Conservation (phyloP, 2,797 vertebrate species). For the Mallotus villosus region DNA sequence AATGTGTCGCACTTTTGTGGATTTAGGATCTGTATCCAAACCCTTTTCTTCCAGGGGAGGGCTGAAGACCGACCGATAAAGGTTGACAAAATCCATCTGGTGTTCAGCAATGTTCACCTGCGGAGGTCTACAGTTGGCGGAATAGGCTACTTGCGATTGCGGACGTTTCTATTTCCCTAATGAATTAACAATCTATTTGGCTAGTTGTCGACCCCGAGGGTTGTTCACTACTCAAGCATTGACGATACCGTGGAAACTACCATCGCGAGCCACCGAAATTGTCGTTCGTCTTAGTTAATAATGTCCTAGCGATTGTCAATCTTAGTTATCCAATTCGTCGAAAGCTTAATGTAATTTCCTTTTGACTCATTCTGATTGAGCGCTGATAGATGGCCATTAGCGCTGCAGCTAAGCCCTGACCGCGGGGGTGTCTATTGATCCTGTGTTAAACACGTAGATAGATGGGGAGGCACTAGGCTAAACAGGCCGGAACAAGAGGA, state of each 20-base stretch:
- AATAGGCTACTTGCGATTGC: too few relatives aligned
- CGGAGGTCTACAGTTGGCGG: too few relatives aligned
- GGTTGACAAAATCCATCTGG: too few relatives aligned
- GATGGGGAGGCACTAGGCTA: constrained; percentile 33
- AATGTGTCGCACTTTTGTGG: too few relatives aligned
- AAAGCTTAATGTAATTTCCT: constrained; percentile 66
- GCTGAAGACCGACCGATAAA: too few relatives aligned
- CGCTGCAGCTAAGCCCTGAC: constrained; percentile 58
- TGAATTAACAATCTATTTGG: too few relatives aligned
- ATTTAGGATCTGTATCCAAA: too few relatives aligned
- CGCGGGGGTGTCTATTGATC: constrained; percentile 70
- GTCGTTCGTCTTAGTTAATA: constrained; percentile 64
- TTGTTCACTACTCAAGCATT: not conserved
- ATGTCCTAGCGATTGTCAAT: constrained; percentile 67
- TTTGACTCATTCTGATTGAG: constrained; percentile 72
- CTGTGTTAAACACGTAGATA: constrained; percentile 65
- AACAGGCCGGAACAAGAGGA: constrained; percentile 31
- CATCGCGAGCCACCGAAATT: not conserved
- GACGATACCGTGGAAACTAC: not conserved
- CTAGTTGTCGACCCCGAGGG: too few relatives aligned
- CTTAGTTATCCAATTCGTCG: constrained; percentile 61
- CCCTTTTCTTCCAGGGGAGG: too few relatives aligned
- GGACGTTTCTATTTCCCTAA: not conserved
- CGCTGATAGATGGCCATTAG: constrained; percentile 70
- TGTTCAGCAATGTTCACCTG: too few relatives aligned